Conservation (phyloP, 2,797 vertebrate species). For the Naso thynnoides region DNA sequence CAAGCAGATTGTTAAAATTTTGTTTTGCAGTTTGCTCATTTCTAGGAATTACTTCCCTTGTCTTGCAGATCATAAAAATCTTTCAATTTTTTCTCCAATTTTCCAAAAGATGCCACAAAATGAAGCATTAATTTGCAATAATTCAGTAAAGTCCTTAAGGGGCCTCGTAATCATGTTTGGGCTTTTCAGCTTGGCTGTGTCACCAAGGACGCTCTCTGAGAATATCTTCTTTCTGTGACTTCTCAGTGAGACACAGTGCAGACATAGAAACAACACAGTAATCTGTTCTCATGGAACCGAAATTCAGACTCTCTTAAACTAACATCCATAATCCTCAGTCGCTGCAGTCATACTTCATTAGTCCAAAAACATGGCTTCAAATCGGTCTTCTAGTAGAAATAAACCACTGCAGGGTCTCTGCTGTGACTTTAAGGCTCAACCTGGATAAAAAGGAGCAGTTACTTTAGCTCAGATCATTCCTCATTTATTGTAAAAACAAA, state of each 20-base stretch:
- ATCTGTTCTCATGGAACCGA: slow-evolving; percentile 72
- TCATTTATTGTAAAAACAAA: slow-evolving; percentile 62
- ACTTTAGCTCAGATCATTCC: slow-evolving; percentile 38
- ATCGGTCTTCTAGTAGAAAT: slow-evolving; percentile 35
- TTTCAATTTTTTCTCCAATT: slow-evolving; percentile 41
- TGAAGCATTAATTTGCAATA: slow-evolving; percentile 40
- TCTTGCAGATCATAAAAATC: slow-evolving; percentile 19
- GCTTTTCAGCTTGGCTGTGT: slow-evolving; percentile 60
- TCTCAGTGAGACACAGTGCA: slow-evolving; percentile 67
- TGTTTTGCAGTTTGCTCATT: slow-evolving; percentile 9
- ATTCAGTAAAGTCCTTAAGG: slow-evolving; percentile 54
- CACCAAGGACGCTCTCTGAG: slow-evolving; percentile 49
- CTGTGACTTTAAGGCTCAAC: slow-evolving; percentile 46
- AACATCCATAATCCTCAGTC: slow-evolving; percentile 74
- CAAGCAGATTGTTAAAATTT: slow-evolving; percentile 7
- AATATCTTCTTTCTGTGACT: slow-evolving; percentile 58
- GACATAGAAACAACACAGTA: slow-evolving; percentile 66
- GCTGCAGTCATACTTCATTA: slow-evolving; percentile 72
- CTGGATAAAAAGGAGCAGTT: slow-evolving; percentile 27
- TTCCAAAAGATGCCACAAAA: slow-evolving; percentile 35
- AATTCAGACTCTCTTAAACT: slow-evolving; percentile 70
- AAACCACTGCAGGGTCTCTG: slow-evolving; percentile 36
- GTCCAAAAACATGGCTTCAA: slow-evolving; percentile 54
- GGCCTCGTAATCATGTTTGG: slow-evolving; percentile 53
- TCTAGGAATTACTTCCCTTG: neutral